Conservation (phyloP, 2,113 vertebrate species). For the Dromiciops gliroides region DNA sequence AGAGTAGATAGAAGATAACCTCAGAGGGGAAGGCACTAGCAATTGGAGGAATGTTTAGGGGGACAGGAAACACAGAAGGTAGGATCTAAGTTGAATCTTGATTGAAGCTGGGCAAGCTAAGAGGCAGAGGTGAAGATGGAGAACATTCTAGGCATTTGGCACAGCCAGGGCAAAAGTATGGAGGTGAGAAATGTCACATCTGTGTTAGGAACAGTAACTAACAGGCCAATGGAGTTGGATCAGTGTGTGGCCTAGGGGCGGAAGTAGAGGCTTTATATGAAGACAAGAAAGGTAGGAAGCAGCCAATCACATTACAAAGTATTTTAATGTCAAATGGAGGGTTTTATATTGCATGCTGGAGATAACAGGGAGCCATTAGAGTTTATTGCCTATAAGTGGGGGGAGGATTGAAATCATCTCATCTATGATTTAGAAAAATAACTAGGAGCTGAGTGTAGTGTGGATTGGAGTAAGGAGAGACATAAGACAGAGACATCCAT, state of each 20-base stretch:
- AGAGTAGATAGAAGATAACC: neutral
- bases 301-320: neutral
- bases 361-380: neutral
- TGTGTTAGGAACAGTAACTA: neutral
- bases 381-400: neutral
- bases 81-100: neutral
- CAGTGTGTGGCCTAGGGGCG: neutral
- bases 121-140: neutral
- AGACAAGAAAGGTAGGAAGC: neutral
- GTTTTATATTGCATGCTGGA: neutral
- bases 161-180: neutral
- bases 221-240: neutral
- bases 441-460: neutral
- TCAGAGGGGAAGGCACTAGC: neutral
- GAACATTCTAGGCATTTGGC: neutral
- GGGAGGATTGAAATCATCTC: neutral
- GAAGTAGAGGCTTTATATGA: neutral
- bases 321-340: neutral
- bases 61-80: neutral
- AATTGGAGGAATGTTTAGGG: neutral
- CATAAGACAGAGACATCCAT: neutral
- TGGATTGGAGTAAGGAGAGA: neutral
- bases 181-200: neutral
- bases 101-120: neutral
- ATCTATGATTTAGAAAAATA: neutral